Percentiles rank a stretch among this genome's conserved stretches.
These are phyloP conservation scores for Drosophila tropicalis DNA, from an alignment of 1,140 invertebrate genomes.

Conservation along the genomic window DNA sequence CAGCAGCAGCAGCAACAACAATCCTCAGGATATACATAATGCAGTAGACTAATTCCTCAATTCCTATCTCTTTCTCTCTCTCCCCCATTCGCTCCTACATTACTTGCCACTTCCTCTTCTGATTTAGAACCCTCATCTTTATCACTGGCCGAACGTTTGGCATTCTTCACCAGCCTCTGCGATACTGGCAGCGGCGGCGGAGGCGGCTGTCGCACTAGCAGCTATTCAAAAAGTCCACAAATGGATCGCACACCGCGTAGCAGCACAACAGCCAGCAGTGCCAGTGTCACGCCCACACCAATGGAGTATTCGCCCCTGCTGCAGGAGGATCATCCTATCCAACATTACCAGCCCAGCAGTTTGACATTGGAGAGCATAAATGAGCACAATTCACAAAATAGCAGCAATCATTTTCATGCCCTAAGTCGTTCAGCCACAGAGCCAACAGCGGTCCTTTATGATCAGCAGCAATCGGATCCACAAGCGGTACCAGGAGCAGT, in stretches of 20 bases:
- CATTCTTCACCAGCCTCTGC: slow-evolving; percentile 76
- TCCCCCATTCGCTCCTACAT: background rate
- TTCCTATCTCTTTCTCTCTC: background rate
- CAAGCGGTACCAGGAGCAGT: slow-evolving; percentile 6
- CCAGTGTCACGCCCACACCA: slow-evolving; percentile 65
- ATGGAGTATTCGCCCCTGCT: slow-evolving; percentile 59
- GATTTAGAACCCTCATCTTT: slow-evolving; percentile 73
- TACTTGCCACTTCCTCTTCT: background rate
- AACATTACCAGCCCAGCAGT: slow-evolving; percentile 26
- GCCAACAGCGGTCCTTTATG: slow-evolving; percentile 16
- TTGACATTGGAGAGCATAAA: slow-evolving; percentile 38
- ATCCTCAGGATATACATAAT: background rate
- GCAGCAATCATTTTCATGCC: slow-evolving; percentile 33
- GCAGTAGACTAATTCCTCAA: background rate
- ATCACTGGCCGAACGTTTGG: slow-evolving; percentile 75
- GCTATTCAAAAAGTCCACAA: slow-evolving; percentile 62
- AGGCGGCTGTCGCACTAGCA: slow-evolving; percentile 48
- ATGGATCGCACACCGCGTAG: slow-evolving; percentile 57
- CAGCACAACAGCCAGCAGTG: slow-evolving; percentile 62
- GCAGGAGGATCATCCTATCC: slow-evolving; percentile 7
- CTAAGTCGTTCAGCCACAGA: slow-evolving; percentile 58
- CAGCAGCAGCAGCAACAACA: background rate
- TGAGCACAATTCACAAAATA: background rate
- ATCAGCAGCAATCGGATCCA: background rate
- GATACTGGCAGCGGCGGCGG: slow-evolving; percentile 35